Evolutionary conservation across 2,113 vertebrate species (phyloP).

Genomic region (Atlantisia rogersi): DNA sequence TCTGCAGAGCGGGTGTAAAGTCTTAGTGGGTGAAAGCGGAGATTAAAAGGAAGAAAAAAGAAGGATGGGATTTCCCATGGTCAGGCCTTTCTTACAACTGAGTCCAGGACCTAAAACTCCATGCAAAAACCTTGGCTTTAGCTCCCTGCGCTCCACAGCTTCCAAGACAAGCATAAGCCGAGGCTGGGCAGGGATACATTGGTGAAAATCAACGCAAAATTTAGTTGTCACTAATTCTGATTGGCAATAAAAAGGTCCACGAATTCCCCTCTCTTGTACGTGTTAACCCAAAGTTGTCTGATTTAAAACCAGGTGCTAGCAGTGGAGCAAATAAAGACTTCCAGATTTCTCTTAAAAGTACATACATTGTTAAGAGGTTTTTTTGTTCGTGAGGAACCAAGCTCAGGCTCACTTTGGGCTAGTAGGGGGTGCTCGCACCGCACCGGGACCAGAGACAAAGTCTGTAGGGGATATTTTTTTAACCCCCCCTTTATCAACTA

Average conservation of each 20-base stretch:
- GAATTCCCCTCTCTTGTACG: not conserved
- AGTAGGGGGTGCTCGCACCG: fast-evolving
- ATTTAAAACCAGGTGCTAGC: not conserved
- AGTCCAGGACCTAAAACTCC: constrained; percentile 2
- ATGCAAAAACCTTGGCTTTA: not conserved
- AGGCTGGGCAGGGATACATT: not conserved
- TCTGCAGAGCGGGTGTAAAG: not conserved
- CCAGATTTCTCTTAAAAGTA: not conserved
- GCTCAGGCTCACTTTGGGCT: not conserved
- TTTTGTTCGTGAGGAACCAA: not conserved
- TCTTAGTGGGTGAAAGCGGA: not conserved
- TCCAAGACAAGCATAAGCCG: not conserved
- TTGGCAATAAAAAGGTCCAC: not conserved
- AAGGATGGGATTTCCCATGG: not conserved
- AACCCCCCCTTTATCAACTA: not conserved
- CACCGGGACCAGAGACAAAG: not conserved
- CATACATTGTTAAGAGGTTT: not conserved
- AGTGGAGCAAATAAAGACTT: not conserved
- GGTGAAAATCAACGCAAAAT: not conserved
- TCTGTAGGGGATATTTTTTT: not conserved
- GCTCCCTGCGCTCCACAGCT: not conserved
- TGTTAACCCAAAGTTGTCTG: not conserved
- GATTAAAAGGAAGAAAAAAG: not conserved
- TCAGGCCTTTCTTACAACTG: not conserved
- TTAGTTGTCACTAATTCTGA: not conserved